phyloP scores from a whole-genome alignment of 1,140 invertebrate species.

The Trichomalopsis sarcophagae region DNA sequence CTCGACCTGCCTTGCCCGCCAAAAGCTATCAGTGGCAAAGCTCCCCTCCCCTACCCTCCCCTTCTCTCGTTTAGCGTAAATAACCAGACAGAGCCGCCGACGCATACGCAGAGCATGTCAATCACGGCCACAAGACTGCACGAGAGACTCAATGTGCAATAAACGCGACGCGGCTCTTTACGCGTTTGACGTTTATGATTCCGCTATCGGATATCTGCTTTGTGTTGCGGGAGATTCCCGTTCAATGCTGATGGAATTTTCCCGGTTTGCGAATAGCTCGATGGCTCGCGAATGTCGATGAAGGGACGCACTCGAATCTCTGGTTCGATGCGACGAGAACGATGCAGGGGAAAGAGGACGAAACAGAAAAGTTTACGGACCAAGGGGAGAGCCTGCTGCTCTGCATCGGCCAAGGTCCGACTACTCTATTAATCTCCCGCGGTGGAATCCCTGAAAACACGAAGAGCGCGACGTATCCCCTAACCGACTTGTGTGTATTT shows the following conservation, averaged over 20 bases:
- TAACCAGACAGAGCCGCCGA: not conserved
- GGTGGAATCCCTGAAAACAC: not conserved
- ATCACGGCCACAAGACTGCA: not conserved
- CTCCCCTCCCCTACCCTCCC: not conserved
- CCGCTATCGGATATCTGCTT: no score
- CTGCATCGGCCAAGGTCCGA: no score
- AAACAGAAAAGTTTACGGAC: no score
- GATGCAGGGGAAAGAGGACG: no score
- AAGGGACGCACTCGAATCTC: no score
- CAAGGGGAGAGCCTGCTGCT: no score
- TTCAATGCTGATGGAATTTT: no score
- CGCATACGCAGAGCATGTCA: not conserved
- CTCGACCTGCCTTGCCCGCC: not conserved
- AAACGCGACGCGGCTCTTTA: not conserved
- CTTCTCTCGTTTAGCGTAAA: not conserved
- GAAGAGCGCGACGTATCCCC: not conserved
- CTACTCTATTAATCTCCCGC: not conserved
- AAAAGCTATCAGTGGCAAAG: not conserved
- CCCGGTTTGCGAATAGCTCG: no score
- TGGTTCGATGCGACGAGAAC: no score
- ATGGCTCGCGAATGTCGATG: no score
- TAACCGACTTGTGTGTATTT: slow-evolving; percentile 21
- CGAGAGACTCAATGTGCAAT: not conserved
- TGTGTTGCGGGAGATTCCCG: no score
- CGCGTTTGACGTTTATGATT: no score